Base-by-base conservation (phyloP, 2,113 vertebrate species). In the Proterorhinus semilunaris region DNA sequence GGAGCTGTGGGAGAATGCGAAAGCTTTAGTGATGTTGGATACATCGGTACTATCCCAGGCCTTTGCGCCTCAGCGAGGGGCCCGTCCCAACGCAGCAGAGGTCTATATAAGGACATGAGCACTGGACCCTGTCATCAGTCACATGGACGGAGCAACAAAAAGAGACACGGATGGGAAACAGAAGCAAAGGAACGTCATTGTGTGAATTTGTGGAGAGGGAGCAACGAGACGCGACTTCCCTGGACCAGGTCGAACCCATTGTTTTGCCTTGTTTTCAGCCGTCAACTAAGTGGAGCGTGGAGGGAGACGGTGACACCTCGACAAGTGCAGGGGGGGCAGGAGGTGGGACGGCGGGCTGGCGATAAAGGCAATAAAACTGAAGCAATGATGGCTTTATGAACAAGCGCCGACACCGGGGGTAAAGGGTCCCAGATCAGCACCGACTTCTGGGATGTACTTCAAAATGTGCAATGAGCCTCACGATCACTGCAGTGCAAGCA, bases 21-120 rank as follows among this genome's bases (percentile, higher is more conserved):
- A n/a, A n/a, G n/a, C n/a, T n/a, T n/a, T n/a, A n/a, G n/a, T n/a
- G n/a, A n/a, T 75, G 72, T 75, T 36, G 27, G 82, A 45, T 63
- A 74, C 27, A 6, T 2, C 17, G 10, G 9, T 58, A 80, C 66
- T 68, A 13, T 59, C 65, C 66, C 45, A 16, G 58, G 58, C 15
- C 58, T 43, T 44, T 27, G 47, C 72, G 74, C 49, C 53, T 51
- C 36, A 65, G 58, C 13, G 27, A 43, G 27, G 57, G 57, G 77
- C 72, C 69, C 73, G 78, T 83, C 72, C 75, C 79, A 66, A 72
- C 81, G 83, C 68, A 81, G 75, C 77, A 69, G 62, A 88, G 79
- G 86, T 72, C 91, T 91, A 93, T 93, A 93, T 92, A 93, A 90
- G 92, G 91, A 88, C 83, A 91, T 87, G 67, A 84, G 83, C 80